Base-by-base conservation (phyloP, 2,113 vertebrate species). In the Lonchura striata region DNA sequence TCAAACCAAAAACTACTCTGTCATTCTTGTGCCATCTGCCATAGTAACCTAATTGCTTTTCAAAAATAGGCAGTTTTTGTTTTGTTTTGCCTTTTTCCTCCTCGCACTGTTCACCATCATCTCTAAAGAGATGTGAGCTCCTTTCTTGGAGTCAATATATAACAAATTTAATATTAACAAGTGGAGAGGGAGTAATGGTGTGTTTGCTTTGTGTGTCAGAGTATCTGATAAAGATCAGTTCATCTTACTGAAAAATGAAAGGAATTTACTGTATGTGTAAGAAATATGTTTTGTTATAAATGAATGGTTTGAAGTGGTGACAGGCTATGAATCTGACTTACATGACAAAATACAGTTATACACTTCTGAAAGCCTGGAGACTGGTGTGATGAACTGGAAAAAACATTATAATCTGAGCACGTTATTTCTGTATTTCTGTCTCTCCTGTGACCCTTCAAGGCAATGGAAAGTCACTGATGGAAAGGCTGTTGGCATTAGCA, bases 361-460 rank as follows among this genome's bases (percentile, higher is more conserved):
- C 17, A 44, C 54, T 63, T 56, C 63, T 82, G 78, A 70, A 80
- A 92, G 78, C 41, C 65, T 77, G 76, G 47, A 88, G 68, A 41
- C 71, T 53, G 41, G 39, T 68, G 72, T 71, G 82, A 92, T 95
- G 84, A 91, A 85, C 94, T 97, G 91, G 84, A 91, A 94, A 94
- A 91, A 91, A 42, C 81, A 84, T 95, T 95, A 85, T 89, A 92
- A 95, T 78, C 74, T 8, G 19, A 89, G 53, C 47, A 76, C 0
- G 0, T 85, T 94, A 85, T 94, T 96, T 94, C 86, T 96, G 46
- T 72, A 85, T 94, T 96, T 94, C 86, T 96, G 46, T 72, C 65
- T 95, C 91, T 95, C 74, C 66, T 69, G 77, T 94, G 84, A 87
- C 57, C 33, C 74, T 94, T 78, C 81, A 79, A 89, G 86, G 89